These are phyloP conservation scores for Myrmecobius fasciatus DNA, from an alignment of 2,113 vertebrate genomes.

Conservation along the genomic window DNA sequence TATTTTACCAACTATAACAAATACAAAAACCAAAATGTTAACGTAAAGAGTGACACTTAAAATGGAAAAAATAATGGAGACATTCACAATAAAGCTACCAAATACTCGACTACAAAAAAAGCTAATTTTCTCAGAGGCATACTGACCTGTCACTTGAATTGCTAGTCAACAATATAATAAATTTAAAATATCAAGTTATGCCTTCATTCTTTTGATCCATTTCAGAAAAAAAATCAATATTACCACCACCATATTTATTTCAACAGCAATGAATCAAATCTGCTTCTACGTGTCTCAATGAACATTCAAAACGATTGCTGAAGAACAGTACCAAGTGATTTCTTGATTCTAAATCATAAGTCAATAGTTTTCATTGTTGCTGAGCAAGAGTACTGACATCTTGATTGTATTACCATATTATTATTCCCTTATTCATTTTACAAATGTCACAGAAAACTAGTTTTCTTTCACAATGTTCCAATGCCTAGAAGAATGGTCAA, in stretches of 20 bases:
- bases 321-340: neutral
- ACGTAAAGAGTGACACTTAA: neutral
- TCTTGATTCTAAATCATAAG: neutral
- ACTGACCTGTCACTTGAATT: conserved; percentile 5
- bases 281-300: conserved; percentile 2
- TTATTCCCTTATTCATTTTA: neutral
- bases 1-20: neutral
- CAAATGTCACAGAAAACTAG: neutral
- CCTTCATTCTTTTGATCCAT: neutral
- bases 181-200: conserved; percentile 6
- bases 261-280: neutral
- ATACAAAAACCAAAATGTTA: neutral
- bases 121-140: neutral
- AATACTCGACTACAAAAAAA: neutral
- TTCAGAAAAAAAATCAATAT: conserved; percentile 7
- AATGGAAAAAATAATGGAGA: conserved; percentile 21
- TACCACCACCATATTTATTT: neutral
- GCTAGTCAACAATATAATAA: conserved; percentile 7
- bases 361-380: neutral
- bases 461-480: neutral
- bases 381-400: neutral
- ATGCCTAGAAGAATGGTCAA: neutral
- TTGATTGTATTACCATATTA: neutral
- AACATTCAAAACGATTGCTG: conserved; percentile 22
- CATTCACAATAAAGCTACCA: neutral